phyloP scores from a whole-genome alignment of 1,140 invertebrate genomes.

The Pseudomyrmex sp. region DNA sequence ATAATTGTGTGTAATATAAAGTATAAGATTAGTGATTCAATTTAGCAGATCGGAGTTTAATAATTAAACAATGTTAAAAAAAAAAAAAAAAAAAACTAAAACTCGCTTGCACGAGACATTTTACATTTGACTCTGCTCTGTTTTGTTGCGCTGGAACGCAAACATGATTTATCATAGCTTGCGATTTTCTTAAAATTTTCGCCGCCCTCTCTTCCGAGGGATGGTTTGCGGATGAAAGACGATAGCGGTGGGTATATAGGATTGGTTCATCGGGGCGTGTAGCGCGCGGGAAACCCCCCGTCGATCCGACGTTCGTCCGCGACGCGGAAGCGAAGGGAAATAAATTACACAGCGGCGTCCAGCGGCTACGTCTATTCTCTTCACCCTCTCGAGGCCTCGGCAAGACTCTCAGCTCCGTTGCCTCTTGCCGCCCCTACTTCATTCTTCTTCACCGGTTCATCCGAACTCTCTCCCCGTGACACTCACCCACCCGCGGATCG shows the following conservation, averaged over 20 bases:
- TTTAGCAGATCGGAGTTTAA: background rate
- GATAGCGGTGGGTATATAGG: constrained; percentile 55
- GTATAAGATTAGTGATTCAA: background rate
- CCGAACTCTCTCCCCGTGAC: constrained; percentile 52
- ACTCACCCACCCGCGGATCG: constrained; percentile 65
- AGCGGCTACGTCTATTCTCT: constrained; percentile 76
- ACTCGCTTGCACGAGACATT: background rate
- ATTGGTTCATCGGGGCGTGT: constrained; percentile 76
- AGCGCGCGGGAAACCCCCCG: constrained; percentile 73
- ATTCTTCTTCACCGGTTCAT: constrained; percentile 68
- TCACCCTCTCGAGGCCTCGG: constrained; percentile 65
- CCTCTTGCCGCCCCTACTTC: constrained; percentile 24
- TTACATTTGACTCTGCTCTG: constrained; percentile 8
- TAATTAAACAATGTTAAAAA: too few species aligned
- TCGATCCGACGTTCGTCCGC: constrained; percentile 77
- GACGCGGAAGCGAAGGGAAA: constrained; percentile 83
- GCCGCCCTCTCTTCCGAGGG: constrained; percentile 67
- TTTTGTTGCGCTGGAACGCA: background rate
- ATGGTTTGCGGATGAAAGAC: constrained; percentile 64
- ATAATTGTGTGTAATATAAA: background rate
- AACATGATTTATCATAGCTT: constrained; percentile 70
- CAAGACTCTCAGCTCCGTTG: constrained; percentile 53
- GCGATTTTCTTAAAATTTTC: constrained; percentile 84
- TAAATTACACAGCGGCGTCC: constrained; percentile 82
- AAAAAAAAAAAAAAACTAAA: too few species aligned